A percentile compares a stretch with the other conserved stretches of the same genome.
These are phyloP conservation scores for Brachypteracias leptosomus DNA, from an alignment of 2,113 vertebrate genomes.

Conservation along the genomic window DNA sequence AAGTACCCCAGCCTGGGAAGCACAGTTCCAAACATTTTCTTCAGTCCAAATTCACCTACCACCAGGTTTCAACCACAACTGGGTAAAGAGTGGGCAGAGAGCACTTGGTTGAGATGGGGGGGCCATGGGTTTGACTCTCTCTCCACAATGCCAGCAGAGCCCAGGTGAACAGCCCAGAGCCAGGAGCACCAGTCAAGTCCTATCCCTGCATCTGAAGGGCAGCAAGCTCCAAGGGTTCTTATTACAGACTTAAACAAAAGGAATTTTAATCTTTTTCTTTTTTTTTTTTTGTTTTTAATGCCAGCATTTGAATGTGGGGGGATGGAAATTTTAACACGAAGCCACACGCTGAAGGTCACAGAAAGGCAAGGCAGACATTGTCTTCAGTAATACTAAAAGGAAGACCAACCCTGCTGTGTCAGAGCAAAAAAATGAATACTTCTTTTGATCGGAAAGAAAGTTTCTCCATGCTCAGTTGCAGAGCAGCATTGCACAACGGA, in stretches of 20 bases:
- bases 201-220: background rate
- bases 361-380: conserved; percentile 18
- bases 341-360: background rate
- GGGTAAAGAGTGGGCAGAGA: background rate
- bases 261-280: conserved; percentile 22
- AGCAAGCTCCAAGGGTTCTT: background rate
- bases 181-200: background rate
- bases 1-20: background rate
- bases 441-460: conserved; percentile 42
- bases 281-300: background rate
- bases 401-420: conserved; percentile 12
- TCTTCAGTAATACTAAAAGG: conserved; percentile 7
- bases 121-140: background rate
- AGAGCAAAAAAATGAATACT: background rate
- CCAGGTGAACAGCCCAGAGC: background rate
- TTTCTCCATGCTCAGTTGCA: background rate
- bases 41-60: background rate
- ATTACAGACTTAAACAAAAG: conserved; percentile 36
- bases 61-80: background rate
- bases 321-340: background rate
- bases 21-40: background rate
- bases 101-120: background rate
- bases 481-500: background rate
- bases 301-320: background rate
- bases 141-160: fast-evolving